These are phyloP conservation scores for Lethrus apterus DNA, from an alignment of 1,140 invertebrate species.

Conservation along the genomic window DNA sequence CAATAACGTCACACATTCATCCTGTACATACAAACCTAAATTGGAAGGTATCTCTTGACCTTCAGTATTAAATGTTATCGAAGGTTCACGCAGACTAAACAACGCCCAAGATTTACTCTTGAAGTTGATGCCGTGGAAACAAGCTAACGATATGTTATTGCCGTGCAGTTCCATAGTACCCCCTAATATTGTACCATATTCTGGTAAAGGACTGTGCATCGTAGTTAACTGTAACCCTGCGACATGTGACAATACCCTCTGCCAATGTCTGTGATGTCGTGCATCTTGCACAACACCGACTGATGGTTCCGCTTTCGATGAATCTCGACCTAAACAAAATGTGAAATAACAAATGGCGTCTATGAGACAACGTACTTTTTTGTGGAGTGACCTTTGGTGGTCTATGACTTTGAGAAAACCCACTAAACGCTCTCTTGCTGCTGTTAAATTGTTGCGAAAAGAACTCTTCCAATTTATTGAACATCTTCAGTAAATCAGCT, in stretches of 20 bases:
- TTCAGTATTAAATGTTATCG: constrained; percentile 91
- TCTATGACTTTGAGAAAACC: constrained; percentile 30
- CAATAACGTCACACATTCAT: too few species aligned
- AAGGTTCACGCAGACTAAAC: constrained; percentile 90
- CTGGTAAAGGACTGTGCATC: constrained; percentile 55
- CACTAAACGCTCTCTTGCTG: constrained; percentile 78
- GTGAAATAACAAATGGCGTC: background rate
- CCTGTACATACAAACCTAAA: constrained; percentile 55
- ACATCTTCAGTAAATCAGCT: constrained; percentile 93
- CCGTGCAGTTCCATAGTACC: constrained; percentile 88
- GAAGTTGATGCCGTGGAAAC: constrained; percentile 97
- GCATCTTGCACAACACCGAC: constrained; percentile 43
- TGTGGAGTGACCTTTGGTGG: constrained; percentile 30
- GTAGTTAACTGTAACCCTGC: constrained; percentile 69
- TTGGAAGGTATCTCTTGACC: constrained; percentile 74
- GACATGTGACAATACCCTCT: constrained; percentile 66
- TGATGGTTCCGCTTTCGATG: background rate
- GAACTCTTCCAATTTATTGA: constrained; percentile 92
- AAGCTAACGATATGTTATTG: constrained; percentile 89
- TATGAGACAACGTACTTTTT: constrained; percentile 30
- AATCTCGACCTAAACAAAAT: constrained; percentile 5
- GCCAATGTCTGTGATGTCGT: constrained; percentile 88
- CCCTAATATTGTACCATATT: constrained; percentile 76
- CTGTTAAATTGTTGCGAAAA: constrained; percentile 93
- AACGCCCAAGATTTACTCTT: constrained; percentile 95